phyloP scores from a whole-genome alignment of 1,140 invertebrate genomes.

The Eriosoma lanigerum region DNA sequence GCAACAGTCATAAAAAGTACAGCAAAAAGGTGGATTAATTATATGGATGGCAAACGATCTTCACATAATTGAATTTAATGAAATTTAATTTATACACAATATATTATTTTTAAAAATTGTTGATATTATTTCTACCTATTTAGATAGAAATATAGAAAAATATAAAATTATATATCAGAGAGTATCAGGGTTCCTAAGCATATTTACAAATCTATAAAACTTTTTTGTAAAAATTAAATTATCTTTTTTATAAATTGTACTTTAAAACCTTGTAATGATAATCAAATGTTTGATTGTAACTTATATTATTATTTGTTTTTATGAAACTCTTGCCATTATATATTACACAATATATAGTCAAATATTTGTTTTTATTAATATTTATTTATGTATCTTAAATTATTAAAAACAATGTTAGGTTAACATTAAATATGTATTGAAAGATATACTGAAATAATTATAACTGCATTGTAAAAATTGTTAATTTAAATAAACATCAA shows the following conservation, averaged over 20 bases:
- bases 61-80: slow-evolving; percentile 76
- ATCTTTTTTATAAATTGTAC: not conserved
- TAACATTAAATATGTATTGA: too few relatives aligned
- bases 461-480: too few relatives aligned
- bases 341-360: not conserved
- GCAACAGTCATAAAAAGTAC: slow-evolving; percentile 81
- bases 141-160: not conserved
- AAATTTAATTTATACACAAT: not conserved
- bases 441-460: too few relatives aligned
- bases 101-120: not conserved
- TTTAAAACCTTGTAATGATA: not conserved
- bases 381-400: not conserved
- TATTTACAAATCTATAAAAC: not conserved
- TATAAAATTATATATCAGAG: not conserved
- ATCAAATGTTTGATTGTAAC: not conserved
- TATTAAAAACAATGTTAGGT: not conserved
- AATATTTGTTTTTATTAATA: not conserved
- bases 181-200: not conserved
- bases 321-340: not conserved
- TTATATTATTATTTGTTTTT: too few relatives aligned
- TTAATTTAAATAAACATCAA: too few relatives aligned
- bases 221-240: not conserved
- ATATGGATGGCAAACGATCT: slow-evolving; percentile 92
- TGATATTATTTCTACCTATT: not conserved
- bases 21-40: slow-evolving; percentile 91